Evolutionary conservation across 2,797 vertebrate species (phyloP).

Genomic region (Ceryle rudis): DNA sequence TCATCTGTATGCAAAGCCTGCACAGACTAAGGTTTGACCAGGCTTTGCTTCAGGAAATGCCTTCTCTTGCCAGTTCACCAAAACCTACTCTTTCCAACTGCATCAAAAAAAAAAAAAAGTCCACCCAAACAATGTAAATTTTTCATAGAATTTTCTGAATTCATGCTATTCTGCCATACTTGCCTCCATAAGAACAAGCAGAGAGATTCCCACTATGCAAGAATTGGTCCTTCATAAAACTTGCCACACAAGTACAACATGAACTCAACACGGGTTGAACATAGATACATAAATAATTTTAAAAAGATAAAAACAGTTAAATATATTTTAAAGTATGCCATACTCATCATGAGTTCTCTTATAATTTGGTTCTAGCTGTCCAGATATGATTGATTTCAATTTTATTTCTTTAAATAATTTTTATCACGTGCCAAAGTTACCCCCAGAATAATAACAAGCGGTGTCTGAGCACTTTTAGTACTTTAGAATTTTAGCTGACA

Average conservation of each 20-base stretch:
- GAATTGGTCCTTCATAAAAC: background rate
- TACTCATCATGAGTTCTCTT: background rate
- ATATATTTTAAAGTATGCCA: background rate
- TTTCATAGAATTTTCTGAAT: background rate
- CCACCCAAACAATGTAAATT: background rate
- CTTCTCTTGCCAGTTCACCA: background rate
- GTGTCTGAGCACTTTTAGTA: background rate
- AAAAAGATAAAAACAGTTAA: background rate
- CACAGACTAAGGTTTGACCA: background rate
- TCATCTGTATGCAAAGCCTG: background rate
- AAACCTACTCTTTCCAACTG: background rate
- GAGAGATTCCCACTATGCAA: background rate
- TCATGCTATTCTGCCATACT: background rate
- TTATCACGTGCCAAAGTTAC: constrained; percentile 19
- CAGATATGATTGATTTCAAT: background rate
- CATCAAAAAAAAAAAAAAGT: background rate
- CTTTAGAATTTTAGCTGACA: constrained; percentile 14
- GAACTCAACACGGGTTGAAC: background rate
- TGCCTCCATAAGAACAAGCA: background rate
- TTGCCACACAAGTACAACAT: background rate
- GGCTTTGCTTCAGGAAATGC: background rate
- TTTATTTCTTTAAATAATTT: constrained; percentile 7
- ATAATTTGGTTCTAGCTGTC: background rate
- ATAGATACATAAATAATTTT: background rate
- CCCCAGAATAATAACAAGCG: background rate